Evolutionary conservation across 1,140 invertebrate species (phyloP).

Genomic region (Globodera ellingtonae): DNA sequence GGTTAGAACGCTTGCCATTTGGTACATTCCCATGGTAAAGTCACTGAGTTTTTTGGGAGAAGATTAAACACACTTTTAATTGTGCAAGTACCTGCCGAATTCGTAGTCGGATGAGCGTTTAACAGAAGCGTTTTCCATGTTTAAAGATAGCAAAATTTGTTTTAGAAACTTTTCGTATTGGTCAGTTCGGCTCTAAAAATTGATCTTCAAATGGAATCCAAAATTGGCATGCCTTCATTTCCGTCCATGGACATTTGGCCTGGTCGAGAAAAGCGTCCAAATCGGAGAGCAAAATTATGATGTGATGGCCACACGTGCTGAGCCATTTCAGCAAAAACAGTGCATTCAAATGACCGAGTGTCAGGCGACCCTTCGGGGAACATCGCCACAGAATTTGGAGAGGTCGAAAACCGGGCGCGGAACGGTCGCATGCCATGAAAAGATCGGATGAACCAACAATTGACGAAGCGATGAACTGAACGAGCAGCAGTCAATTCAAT

Average conservation of each 20-base stretch:
- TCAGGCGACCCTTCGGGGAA: conserved; percentile 56
- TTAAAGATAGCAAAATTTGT: conserved; percentile 86
- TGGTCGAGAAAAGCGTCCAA: conserved; percentile 97
- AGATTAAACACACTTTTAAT: background rate
- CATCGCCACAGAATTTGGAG: conserved; percentile 49
- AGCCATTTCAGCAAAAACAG: conserved; percentile 46
- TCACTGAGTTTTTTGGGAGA: conserved; percentile 69
- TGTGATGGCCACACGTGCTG: conserved; percentile 68
- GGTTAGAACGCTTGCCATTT: conserved; percentile 84
- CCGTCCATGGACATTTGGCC: conserved; percentile 97
- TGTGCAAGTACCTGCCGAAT: conserved; percentile 74
- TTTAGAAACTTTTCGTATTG: conserved; percentile 94
- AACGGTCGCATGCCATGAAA: background rate
- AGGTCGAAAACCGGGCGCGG: background rate
- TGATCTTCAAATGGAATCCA: background rate
- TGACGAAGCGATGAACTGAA: conserved; percentile 11
- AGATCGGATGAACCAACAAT: background rate
- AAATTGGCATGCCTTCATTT: conserved; percentile 72
- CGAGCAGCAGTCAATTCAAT: background rate
- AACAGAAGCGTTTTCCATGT: conserved; percentile 91
- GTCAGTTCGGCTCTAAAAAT: conserved; percentile 72
- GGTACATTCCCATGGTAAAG: conserved; percentile 94
- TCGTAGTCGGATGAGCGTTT: conserved; percentile 91
- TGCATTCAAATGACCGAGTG: conserved; percentile 52
- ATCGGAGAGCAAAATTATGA: conserved; percentile 93